Base-by-base conservation (phyloP, 2,888 invertebrate genomes). In the Pachydiplax longipennis region DNA sequence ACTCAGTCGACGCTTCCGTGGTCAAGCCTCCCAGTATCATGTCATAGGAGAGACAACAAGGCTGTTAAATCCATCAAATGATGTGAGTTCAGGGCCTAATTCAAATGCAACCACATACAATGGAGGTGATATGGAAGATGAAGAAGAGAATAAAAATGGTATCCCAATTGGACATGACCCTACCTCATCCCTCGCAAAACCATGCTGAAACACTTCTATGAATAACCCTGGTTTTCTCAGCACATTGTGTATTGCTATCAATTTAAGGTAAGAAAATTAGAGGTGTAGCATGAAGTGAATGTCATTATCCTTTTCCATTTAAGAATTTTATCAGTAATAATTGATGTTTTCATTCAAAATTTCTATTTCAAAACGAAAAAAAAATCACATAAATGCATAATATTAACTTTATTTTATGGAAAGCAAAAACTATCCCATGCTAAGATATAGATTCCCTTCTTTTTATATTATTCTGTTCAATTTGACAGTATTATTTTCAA, bases 1-100 rank as follows among this genome's bases (percentile, higher is more conserved):
- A 25, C 95, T 97, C 92, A 97, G 97, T 93, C 95, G 97, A 81
- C 95, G 97, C 91, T 96, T 97, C 92, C 95, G 97, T 90, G 97
- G 97, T n/a, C 96, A 80, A 25, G 65, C 44, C 2, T 90, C 91
- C 2, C 87, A 61, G 37, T 91, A 91, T 48, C 90, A 81, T 73
- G 37, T 35, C 0, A 91, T 91, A 8, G 90, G 80, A 80, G 90
- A 90, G 80, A 87, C 87, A 10, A 87, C 87, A 18, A 58, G 87
- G 61, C 61, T 87, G 8, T 65, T 87, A 37, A 61, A 61, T 35
- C 61, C 87, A 12, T 15, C 35, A 22, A 58, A 58, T n/a, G 87
- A 87, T n/a, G 37, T 61, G 35, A 53, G 48, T 25, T 25, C 25
- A 0, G 53, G 58, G 4, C 58, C 58, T 37, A 37, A 6, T 37